phyloP scores from a whole-genome alignment of 2,113 vertebrate species.

The Oceanodroma tethys region DNA sequence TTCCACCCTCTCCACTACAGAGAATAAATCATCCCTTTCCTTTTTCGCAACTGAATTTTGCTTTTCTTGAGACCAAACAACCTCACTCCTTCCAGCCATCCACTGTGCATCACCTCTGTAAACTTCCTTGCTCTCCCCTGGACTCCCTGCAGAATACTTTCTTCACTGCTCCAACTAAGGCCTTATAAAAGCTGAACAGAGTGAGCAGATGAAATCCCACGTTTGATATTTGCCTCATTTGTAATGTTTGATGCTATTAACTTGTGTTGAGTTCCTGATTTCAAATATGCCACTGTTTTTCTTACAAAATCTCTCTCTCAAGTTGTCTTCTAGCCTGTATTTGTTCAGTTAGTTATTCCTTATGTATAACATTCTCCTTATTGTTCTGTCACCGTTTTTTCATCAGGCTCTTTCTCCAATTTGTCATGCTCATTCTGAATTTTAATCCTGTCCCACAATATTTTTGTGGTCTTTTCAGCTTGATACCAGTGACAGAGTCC shows the following conservation, averaged over 20 bases:
- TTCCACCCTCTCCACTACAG: not conserved
- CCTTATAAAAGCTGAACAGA: not conserved
- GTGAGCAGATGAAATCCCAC: not conserved
- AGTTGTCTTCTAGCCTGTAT: not conserved
- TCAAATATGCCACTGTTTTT: not conserved
- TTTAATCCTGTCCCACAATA: slow-evolving; percentile 19
- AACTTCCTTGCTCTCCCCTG: not conserved
- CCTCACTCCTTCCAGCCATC: not conserved
- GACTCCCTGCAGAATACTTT: not conserved
- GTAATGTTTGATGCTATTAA: not conserved
- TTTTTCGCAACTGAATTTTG: not conserved
- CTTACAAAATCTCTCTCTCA: not conserved
- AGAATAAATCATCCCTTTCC: not conserved
- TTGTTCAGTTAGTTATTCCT: slow-evolving; percentile 22
- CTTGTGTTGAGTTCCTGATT: not conserved
- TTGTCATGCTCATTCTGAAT: slow-evolving; percentile 45
- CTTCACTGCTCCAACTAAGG: not conserved
- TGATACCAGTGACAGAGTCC: slow-evolving; percentile 36
- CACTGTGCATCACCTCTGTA: not conserved
- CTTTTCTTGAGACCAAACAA: not conserved
- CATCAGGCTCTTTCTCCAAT: slow-evolving; percentile 27
- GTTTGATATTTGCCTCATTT: not conserved
- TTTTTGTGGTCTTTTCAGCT: slow-evolving; percentile 17
- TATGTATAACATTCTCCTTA: slow-evolving; percentile 47
- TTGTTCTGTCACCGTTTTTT: slow-evolving; percentile 59